These are phyloP conservation scores for Porites cylindrica DNA, from an alignment of 92 coral and sea anemone genomes.

Conservation along the genomic window DNA sequence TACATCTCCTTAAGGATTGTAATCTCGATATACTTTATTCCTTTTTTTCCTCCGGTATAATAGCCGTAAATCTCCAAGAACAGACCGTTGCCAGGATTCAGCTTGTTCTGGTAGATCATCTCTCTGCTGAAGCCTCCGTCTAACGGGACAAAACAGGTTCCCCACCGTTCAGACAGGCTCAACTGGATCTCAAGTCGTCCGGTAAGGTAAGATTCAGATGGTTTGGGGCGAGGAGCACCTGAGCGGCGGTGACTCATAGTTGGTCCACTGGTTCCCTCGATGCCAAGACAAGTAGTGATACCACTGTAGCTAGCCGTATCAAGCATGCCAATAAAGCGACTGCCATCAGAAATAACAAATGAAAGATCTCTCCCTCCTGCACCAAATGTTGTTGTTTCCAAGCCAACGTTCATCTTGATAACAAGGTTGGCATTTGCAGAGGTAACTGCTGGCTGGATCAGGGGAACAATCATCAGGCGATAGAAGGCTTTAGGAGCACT, in stretches of 20 bases:
- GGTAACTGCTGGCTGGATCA: slow-evolving; percentile 21
- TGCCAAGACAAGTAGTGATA: not conserved
- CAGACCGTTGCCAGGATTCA: slow-evolving; percentile 14
- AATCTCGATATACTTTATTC: slow-evolving; percentile 28
- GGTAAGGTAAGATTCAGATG: not conserved
- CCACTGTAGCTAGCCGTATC: not conserved
- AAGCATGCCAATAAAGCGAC: not conserved
- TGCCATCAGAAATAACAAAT: slow-evolving; percentile 18
- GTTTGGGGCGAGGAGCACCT: slow-evolving; percentile 1
- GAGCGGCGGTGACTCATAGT: not conserved
- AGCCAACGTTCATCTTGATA: no score
- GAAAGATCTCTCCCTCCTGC: no score
- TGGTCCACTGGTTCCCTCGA: slow-evolving; percentile 13
- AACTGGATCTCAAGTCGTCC: slow-evolving; percentile 24
- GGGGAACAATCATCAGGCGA: slow-evolving; percentile 25
- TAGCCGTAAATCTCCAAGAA: slow-evolving; percentile 28
- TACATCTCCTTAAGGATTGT: slow-evolving; percentile 15
- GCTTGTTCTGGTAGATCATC: slow-evolving; percentile 20
- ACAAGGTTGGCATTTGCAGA: not conserved
- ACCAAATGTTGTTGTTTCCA: no score
- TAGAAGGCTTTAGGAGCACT: not conserved
- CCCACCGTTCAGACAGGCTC: slow-evolving; percentile 43
- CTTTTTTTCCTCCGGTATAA: not conserved
- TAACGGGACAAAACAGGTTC: slow-evolving; percentile 25
- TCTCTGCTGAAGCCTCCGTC: slow-evolving; percentile 29